phyloP scores from a whole-genome alignment of 1,140 invertebrate genomes.

The Dinoponera quadriceps region DNA sequence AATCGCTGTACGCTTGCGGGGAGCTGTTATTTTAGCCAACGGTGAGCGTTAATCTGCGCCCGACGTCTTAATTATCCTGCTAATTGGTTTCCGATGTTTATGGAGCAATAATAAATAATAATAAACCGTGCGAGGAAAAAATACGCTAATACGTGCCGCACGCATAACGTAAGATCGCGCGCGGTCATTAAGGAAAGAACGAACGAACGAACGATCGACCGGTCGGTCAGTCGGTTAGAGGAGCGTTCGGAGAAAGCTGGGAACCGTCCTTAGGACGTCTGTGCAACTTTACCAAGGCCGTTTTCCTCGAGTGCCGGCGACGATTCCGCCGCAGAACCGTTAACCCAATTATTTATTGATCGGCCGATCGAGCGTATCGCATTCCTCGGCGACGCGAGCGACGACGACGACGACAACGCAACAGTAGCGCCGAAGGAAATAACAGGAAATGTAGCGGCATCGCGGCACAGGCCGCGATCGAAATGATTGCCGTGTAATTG shows the following conservation, averaged over 20 bases:
- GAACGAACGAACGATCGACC: conserved; percentile 34
- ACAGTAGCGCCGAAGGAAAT: conserved; percentile 22
- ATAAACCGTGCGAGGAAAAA: neutral
- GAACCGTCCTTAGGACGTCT: conserved; percentile 68
- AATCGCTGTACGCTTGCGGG: neutral
- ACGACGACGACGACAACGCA: neutral
- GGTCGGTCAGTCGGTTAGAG: conserved; percentile 32
- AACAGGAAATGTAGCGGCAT: conserved; percentile 47
- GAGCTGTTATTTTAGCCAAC: neutral
- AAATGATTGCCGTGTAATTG: conserved; percentile 57
- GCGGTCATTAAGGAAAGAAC: conserved; percentile 1
- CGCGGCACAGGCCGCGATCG: conserved; percentile 32
- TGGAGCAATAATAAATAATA: neutral
- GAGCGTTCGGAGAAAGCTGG: conserved; percentile 69
- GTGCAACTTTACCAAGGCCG: conserved; percentile 71
- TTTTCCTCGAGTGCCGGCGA: conserved; percentile 59
- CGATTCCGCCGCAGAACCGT: conserved; percentile 64
- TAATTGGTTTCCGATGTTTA: conserved; percentile 1
- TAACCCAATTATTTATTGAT: conserved; percentile 72
- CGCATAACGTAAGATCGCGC: neutral
- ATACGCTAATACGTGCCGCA: neutral
- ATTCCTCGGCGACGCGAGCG: conserved; percentile 18
- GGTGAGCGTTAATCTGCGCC: neutral
- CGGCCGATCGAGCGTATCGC: conserved; percentile 43
- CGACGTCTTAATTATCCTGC: neutral